Base-by-base conservation (phyloP, 1,140 invertebrate species). In the Anoplolepis gracilipes region DNA sequence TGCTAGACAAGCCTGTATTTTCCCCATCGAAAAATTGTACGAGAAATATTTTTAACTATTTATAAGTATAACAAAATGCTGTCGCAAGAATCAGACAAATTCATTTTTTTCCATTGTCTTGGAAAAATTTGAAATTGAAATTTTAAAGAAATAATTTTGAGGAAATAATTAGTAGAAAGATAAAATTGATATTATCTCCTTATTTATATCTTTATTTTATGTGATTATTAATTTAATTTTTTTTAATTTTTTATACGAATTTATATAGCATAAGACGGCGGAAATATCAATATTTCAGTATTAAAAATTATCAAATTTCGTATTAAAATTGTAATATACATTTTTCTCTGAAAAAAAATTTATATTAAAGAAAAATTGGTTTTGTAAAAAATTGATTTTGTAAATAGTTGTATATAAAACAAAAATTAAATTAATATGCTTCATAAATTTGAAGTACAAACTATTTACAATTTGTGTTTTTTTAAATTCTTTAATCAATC, bases 261-360 rank as follows among this genome's bases (percentile, higher is more conserved):
- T 42, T 64, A 30, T 64, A 30, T 16, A 22, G 36, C 25, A 2
- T 64, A 64, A 76, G 10, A 13, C 42, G 13, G 13, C 13, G 72
- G 64, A 2, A 64, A 62, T 19, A 6, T 76, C n/a, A n/a, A 42
- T 0, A 42, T 0, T 19, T 30, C n/a, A n/a, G n/a, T n/a, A n/a
- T n/a, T n/a, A n/a, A n/a, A n/a, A n/a, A n/a, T n/a, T n/a, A n/a
- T n/a, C n/a, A n/a, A n/a, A 6, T 42, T 62, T 76, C 36, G 33
- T 75, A 19, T 19, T 49, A 49, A 16, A 75, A 75, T 75, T 75
- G 72, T 59, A 75, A 57, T 36, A 36, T 5, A 36, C 0, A 36
- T n/a, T n/a, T n/a, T n/a, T n/a, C n/a, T n/a, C 4, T 36, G 5
- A 33, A 33, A 19, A 5, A 42, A 75, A n/a, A 19, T 19, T 42